Evolutionary conservation across 2,797 vertebrate genomes (phyloP).

Genomic region (Ptychadena robeensis): DNA sequence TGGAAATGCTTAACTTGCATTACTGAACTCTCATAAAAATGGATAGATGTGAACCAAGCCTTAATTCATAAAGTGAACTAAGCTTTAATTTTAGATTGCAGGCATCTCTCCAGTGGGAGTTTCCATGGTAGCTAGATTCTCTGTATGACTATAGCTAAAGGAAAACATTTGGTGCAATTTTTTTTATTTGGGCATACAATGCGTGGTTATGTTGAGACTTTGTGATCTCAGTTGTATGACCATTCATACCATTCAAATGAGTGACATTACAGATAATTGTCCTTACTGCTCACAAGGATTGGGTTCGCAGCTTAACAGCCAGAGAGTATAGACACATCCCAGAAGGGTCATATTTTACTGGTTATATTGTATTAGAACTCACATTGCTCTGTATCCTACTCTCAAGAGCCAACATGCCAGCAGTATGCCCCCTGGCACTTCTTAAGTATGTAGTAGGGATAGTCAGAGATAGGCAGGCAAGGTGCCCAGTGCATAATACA

Average conservation of each 20-base stretch:
- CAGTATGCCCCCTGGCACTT: conserved; percentile 24
- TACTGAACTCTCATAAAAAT: too few relatives aligned
- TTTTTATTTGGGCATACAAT: too few relatives aligned
- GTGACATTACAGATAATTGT: background rate
- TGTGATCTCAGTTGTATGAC: background rate
- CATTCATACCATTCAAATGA: background rate
- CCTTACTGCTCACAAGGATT: background rate
- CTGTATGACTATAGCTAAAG: too few relatives aligned
- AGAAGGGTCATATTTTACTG: background rate
- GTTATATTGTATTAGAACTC: background rate
- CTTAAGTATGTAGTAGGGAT: background rate
- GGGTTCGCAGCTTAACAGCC: background rate
- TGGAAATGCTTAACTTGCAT: too few relatives aligned
- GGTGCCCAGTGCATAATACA: conserved; percentile 14
- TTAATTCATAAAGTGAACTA: too few relatives aligned
- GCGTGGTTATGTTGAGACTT: too few relatives aligned
- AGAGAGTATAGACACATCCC: background rate
- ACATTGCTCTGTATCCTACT: conserved; percentile 4
- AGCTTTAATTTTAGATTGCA: too few relatives aligned
- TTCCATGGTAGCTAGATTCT: too few relatives aligned
- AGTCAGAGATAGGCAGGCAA: background rate
- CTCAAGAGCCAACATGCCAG: conserved; percentile 17
- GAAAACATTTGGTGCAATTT: too few relatives aligned
- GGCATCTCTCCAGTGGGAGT: too few relatives aligned
- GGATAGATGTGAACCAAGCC: too few relatives aligned